Evolutionary conservation across 2,888 invertebrate genomes (phyloP).

Genomic region (Tenthredo mesomela): DNA sequence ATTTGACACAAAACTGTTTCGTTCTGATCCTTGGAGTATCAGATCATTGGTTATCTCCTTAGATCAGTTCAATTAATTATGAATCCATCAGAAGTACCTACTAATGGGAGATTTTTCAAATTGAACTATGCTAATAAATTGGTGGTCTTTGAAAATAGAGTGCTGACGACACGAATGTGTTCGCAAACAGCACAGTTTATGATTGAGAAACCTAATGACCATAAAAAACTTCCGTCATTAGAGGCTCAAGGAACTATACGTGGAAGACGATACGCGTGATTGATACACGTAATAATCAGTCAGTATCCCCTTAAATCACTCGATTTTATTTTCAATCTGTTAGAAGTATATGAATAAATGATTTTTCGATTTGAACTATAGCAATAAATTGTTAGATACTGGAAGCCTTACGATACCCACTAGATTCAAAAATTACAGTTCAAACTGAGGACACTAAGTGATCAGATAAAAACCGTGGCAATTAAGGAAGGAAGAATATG

Average conservation of each 20-base stretch:
- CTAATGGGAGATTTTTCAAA: not conserved
- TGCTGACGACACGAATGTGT: not conserved
- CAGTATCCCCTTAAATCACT: not conserved
- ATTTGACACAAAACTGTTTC: conserved; percentile 4
- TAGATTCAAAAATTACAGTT: not conserved
- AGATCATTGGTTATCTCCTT: not conserved
- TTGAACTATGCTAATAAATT: not conserved
- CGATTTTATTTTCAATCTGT: not conserved
- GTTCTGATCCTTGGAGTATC: not conserved
- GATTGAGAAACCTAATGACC: not conserved
- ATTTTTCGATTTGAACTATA: not conserved
- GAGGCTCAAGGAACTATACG: not conserved
- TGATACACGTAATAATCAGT: too few relatives aligned
- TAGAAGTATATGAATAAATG: not conserved
- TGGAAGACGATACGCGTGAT: not conserved
- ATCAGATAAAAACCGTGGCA: too few relatives aligned
- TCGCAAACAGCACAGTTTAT: not conserved
- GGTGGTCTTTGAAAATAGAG: not conserved
- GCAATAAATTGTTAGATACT: not conserved
- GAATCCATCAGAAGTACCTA: not conserved
- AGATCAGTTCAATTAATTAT: not conserved
- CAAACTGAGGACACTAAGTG: not conserved
- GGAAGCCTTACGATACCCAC: too few relatives aligned
- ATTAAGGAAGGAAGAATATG: too few relatives aligned
- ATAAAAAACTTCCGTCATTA: not conserved